Evolutionary conservation across 92 coral and sea anemone genomes (phyloP), one percentile per base, ranked within the genome.

Genomic region (Heteractis magnifica): DNA sequence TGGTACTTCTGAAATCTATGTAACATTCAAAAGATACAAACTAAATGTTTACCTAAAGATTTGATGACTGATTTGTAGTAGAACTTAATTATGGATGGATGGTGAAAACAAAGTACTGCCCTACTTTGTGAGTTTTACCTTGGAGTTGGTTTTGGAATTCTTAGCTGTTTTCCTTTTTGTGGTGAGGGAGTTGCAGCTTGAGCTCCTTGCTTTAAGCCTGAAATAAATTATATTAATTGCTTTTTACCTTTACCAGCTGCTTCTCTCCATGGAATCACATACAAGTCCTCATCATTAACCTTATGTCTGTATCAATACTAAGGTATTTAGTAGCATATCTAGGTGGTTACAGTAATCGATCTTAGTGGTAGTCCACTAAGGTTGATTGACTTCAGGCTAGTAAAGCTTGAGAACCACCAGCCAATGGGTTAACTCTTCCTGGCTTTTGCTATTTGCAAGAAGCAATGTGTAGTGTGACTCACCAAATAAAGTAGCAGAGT

Each of bases 141-240:
- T 78, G 94, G 92, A 15, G 98, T 97, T 81, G 99, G 99, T 78
- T 97, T 97, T n/a, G 99, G 99, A 34, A 97, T 88, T 62, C 99
- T 88, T 56, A 88, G 91, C 76, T 97, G 98, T 79, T 97, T 97
- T 52, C 95, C 94, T 80, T 97, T 95, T 77, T 95, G 98, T 49
- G 93, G 95, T n/a, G 98, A 90, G 19, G 98, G 82, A 59, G 94
- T 73, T 19, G 90, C 26, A 5, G 9, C 83, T 13, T 89, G 94
- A 59, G 89, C 86, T 76, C 89, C 91, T 77, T 91, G 89, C 18
- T 85, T 85, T 19, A 85, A 71, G 20, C 88, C 83, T 77, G 11
- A 10, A 15, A 6, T 60, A 41, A 80, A 53, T 0, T 0, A 34
- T 26, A 34, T 34, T 34, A 34, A 34, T 34, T 34, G 44, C 44